phyloP scores from a whole-genome alignment of 2,797 vertebrate species.

The Astyanax mexicanus region DNA sequence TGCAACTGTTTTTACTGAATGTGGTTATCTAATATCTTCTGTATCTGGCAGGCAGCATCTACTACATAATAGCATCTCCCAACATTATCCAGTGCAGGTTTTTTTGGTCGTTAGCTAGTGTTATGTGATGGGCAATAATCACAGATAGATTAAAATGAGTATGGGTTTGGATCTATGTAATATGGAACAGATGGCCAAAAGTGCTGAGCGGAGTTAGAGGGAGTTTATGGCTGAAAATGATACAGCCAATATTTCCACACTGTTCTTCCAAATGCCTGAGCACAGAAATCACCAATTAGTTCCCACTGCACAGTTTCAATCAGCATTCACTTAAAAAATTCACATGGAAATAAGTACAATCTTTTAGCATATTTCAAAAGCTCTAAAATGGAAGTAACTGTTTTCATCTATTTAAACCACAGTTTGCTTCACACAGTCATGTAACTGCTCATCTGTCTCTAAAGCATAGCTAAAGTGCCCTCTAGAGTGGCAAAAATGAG shows the following conservation, averaged over 20 bases:
- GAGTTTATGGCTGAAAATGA: conserved; percentile 3
- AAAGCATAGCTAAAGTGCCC: too few relatives aligned
- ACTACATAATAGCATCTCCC: background rate
- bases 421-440: background rate
- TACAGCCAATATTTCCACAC: conserved; percentile 12
- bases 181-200: conserved; percentile 76
- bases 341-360: background rate
- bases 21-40: background rate
- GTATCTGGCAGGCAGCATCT: background rate
- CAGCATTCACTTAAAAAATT: background rate
- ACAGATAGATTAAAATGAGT: conserved; percentile 79
- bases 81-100: conserved; percentile 39
- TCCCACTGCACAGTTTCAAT: background rate
- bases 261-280: background rate
- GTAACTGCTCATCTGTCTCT: background rate
- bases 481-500: too few relatives aligned
- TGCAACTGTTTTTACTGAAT: background rate
- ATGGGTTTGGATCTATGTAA: conserved; percentile 68
- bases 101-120: conserved; percentile 66
- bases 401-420: too few relatives aligned
- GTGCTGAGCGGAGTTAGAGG: conserved; percentile 13
- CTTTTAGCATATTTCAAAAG: conserved; percentile 15
- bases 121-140: conserved; percentile 73
- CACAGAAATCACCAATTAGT: background rate
- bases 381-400: background rate